These are phyloP conservation scores for Athalia circularis DNA, from an alignment of 2,888 invertebrate genomes.

Conservation along the genomic window DNA sequence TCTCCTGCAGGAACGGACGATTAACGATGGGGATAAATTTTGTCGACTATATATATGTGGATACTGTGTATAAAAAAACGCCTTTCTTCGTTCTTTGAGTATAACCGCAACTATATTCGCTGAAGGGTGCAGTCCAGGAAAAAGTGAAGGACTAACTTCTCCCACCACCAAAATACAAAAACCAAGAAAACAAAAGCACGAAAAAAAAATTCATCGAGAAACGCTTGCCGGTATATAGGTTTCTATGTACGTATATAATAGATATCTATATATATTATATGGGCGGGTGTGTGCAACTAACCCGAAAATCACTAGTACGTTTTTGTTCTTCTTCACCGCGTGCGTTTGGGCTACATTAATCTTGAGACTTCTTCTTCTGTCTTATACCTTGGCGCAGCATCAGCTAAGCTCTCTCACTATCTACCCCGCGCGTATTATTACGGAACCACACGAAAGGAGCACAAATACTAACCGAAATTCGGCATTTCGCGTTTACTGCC, in stretches of 20 bases:
- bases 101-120: not conserved
- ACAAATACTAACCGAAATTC: not conserved
- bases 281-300: slow-evolving; percentile 26
- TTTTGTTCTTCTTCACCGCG: slow-evolving; percentile 36
- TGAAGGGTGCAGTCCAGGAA: not conserved
- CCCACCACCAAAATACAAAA: no score
- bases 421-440: no score
- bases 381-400: not conserved
- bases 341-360: slow-evolving; percentile 39
- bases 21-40: not conserved
- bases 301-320: slow-evolving; percentile 44
- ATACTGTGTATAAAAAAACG: no score
- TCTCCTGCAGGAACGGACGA: slow-evolving; percentile 22
- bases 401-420: no score
- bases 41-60: no score
- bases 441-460: no score
- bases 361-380: slow-evolving; percentile 30
- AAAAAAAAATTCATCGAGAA: no score
- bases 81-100: no score
- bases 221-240: no score
- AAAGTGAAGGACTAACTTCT: slow-evolving; percentile 19
- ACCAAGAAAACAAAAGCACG: no score
- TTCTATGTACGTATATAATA: no score
- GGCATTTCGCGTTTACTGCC: not conserved
- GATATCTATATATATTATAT: no score